Percentiles rank a stretch among this genome's conserved stretches.
Conservation (phyloP, 1,140 invertebrate genomes). For the Reticulitermes speratus region DNA sequence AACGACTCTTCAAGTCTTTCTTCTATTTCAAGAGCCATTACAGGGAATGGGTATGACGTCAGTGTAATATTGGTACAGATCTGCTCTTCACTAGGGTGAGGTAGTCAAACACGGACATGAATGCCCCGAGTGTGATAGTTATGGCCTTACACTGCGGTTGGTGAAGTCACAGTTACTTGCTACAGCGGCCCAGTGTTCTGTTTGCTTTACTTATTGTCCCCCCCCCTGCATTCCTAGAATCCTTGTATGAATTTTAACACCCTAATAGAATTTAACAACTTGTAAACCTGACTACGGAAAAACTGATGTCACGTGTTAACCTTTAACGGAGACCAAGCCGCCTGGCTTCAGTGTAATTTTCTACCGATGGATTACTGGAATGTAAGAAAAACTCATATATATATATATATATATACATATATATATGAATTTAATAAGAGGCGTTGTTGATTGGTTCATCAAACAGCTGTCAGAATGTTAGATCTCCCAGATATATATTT, state of each 20-base stretch:
- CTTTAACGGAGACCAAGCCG: no score
- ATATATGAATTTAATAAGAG: no score
- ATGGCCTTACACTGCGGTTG: neutral
- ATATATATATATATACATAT: no score
- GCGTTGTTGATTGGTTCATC: no score
- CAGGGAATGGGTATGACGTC: neutral
- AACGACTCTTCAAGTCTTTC: neutral
- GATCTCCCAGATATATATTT: no score
- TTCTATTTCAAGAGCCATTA: neutral
- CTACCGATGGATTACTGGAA: no score
- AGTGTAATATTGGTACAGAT: conserved; percentile 8
- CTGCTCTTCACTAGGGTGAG: neutral
- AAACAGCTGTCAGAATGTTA: no score
- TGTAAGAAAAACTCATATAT: no score
- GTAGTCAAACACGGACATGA: neutral
- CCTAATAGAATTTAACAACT: neutral
- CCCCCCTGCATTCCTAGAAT: neutral
- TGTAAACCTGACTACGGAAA: neutral
- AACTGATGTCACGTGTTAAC: neutral
- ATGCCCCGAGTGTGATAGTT: neutral
- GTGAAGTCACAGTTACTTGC: neutral
- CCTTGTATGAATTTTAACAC: conserved; percentile 10
- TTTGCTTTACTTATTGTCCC: neutral
- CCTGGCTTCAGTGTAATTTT: no score
- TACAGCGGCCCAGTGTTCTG: neutral